These are phyloP conservation scores for Agrotis clavis DNA, from an alignment of 2,888 invertebrate species.

Conservation along the genomic window DNA sequence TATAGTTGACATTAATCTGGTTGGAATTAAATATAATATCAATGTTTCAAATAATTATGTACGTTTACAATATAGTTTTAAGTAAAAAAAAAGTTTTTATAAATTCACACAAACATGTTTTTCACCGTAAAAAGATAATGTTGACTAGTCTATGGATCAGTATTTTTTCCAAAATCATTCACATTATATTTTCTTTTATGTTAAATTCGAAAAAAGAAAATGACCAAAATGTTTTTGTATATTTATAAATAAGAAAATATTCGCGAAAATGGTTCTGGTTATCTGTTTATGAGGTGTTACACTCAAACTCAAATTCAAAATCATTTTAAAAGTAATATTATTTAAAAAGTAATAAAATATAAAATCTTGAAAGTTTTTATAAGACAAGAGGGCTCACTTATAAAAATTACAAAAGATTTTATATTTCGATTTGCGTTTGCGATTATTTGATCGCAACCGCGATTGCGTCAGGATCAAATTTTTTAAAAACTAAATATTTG, in stretches of 20 bases:
- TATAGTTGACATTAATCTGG: conserved; percentile 71
- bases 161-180: conserved; percentile 73
- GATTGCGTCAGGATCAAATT: conserved; percentile 69
- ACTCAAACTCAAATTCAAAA: conserved; percentile 55
- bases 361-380: conserved; percentile 77
- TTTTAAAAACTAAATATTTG: conserved; percentile 27
- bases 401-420: conserved; percentile 78
- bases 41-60: conserved; percentile 71
- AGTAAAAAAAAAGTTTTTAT: conserved; percentile 61
- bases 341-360: conserved; percentile 68
- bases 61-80: conserved; percentile 69
- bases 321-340: conserved; percentile 45
- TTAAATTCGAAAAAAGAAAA: conserved; percentile 76
- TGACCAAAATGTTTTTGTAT: conserved; percentile 85
- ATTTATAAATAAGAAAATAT: conserved; percentile 79
- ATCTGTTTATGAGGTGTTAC: conserved; percentile 64
- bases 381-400: conserved; percentile 84
- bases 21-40: conserved; percentile 66
- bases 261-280: conserved; percentile 69
- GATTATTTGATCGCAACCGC: conserved; percentile 59
- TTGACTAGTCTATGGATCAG: conserved; percentile 77
- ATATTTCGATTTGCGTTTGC: conserved; percentile 71
- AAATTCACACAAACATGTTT: conserved; percentile 68
- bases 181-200: conserved; percentile 67
- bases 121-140: conserved; percentile 72